Conservation (phyloP, 1,140 invertebrate species). For the Cecropterus lyciades region DNA sequence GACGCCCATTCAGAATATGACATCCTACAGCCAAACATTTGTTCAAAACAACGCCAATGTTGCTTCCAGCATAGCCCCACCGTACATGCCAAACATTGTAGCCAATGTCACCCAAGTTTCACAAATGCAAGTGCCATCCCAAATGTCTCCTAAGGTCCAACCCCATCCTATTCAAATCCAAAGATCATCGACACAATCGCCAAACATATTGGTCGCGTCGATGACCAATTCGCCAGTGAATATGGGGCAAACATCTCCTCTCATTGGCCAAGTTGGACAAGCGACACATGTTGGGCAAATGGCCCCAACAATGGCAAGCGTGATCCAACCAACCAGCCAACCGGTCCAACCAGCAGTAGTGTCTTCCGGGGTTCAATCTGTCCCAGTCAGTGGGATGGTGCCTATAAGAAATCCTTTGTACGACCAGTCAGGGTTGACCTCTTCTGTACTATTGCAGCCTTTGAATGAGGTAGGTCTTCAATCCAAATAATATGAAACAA, state of each 20-base stretch:
- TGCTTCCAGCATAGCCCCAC: constrained; percentile 1
- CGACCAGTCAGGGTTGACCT: constrained; percentile 64
- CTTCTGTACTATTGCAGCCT: constrained; percentile 72
- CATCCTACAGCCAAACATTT: constrained; percentile 14
- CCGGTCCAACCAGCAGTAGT: neutral
- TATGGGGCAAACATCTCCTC: constrained; percentile 15
- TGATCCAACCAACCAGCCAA: too few species aligned
- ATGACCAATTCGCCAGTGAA: constrained; percentile 53
- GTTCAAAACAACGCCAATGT: constrained; percentile 12
- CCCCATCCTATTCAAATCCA: constrained; percentile 40
- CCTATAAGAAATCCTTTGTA: constrained; percentile 71
- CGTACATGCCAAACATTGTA: constrained; percentile 7
- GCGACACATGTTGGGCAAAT: constrained; percentile 1
- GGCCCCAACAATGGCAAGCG: neutral
- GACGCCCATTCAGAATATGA: too few species aligned
- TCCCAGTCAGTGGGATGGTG: constrained; percentile 60
- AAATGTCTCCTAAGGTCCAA: constrained; percentile 24
- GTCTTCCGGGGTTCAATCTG: neutral
- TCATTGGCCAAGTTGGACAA: constrained; percentile 2
- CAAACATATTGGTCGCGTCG: constrained; percentile 47
- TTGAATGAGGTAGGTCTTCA: constrained; percentile 67
- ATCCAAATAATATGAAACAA: too few species aligned
- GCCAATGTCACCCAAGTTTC: constrained; percentile 11
- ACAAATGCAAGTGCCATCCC: constrained; percentile 24
- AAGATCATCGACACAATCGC: constrained; percentile 43